These are phyloP conservation scores for Anthoptus insignis DNA, from an alignment of 2,888 invertebrate species.

Conservation along the genomic window DNA sequence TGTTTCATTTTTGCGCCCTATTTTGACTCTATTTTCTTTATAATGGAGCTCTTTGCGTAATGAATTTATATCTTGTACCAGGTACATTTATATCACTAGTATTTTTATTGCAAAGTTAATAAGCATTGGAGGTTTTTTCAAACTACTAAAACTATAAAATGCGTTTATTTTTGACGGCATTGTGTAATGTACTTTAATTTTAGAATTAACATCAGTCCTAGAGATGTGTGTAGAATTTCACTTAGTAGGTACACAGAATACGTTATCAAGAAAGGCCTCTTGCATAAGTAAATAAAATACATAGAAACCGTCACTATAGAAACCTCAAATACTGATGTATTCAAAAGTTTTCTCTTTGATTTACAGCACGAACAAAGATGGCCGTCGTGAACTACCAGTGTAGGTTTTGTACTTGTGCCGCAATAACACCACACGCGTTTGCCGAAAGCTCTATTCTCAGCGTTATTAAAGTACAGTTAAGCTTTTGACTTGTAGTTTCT, in stretches of 20 bases:
- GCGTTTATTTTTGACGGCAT: no score
- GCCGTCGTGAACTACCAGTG: neutral
- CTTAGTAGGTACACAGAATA: no score
- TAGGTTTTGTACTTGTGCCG: conserved; percentile 3
- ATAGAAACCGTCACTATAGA: neutral
- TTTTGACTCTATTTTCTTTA: neutral
- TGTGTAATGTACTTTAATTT: no score
- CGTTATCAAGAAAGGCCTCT: neutral
- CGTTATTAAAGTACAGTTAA: conserved; percentile 8
- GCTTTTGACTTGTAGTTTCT: conserved; percentile 1
- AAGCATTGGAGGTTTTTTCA: no score
- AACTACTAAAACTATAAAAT: no score
- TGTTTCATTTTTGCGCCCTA: conserved; percentile 4
- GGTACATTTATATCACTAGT: neutral
- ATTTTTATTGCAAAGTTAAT: neutral
- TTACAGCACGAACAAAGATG: conserved; percentile 7
- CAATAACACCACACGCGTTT: conserved; percentile 3
- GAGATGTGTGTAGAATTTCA: no score
- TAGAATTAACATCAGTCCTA: no score
- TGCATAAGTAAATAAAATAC: neutral
- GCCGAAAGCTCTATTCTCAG: neutral
- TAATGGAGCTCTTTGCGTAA: neutral
- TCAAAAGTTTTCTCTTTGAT: conserved; percentile 13
- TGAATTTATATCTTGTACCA: neutral
- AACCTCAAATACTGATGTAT: neutral